Conservation (phyloP, 2,113 vertebrate genomes). For the Syngnathus typhle region DNA sequence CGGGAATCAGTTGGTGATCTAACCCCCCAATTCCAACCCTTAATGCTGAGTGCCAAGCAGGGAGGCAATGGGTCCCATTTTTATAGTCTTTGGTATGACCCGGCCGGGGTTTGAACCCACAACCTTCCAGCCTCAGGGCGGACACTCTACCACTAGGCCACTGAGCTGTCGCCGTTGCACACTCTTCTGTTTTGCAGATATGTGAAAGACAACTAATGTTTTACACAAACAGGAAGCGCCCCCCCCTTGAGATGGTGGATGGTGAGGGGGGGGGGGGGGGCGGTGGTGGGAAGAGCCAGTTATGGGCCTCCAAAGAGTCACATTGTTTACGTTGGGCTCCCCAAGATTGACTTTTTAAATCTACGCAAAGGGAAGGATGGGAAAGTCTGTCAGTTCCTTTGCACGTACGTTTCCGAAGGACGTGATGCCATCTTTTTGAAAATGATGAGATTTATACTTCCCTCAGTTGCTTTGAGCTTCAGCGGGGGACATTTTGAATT, state of each 20-base stretch:
- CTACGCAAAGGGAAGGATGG: conserved; percentile 46
- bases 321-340: conserved; percentile 55
- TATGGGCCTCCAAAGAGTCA: conserved; percentile 31
- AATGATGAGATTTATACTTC: conserved; percentile 21
- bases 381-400: conserved; percentile 46
- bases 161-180: conserved; percentile 7
- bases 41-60: too few relatives aligned
- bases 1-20: too few relatives aligned
- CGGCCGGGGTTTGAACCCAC: too few relatives aligned
- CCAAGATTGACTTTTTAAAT: conserved; percentile 54
- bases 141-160: too few relatives aligned
- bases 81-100: too few relatives aligned
- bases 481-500: conserved; percentile 35
- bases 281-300: conserved; percentile 41
- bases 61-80: too few relatives aligned
- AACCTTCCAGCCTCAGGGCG: too few relatives aligned
- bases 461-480: conserved; percentile 18
- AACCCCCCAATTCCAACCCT: too few relatives aligned
- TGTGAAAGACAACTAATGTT: conserved; percentile 56
- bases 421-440: conserved; percentile 33
- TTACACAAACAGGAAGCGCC: conserved; percentile 65
- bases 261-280: not conserved
- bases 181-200: conserved; percentile 48
- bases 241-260: conserved; percentile 19
- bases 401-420: conserved; percentile 42